Conservation (phyloP, 2,797 vertebrate genomes). For the Falco berigora region DNA sequence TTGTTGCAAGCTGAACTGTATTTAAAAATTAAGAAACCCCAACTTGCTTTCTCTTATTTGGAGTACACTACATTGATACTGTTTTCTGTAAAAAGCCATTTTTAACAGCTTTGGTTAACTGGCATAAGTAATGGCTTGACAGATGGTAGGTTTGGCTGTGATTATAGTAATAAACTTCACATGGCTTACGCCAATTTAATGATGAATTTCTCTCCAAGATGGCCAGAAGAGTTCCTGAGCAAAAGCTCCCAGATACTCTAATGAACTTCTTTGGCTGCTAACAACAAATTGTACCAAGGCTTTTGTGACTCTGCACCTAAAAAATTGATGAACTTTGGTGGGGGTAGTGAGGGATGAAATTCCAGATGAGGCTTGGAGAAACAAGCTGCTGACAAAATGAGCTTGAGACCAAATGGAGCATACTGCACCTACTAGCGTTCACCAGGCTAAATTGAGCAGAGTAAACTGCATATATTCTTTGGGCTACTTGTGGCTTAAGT, state of each 20-base stretch:
- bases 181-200: not conserved
- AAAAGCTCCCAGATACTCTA: not conserved
- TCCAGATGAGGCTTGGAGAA: not conserved
- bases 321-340: not conserved
- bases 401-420: too few relatives aligned
- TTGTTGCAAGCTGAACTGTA: not conserved
- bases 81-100: not conserved
- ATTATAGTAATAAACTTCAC: not conserved
- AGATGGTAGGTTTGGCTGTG: not conserved
- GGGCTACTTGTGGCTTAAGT: not conserved
- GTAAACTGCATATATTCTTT: fast-evolving
- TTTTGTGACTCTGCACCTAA: not conserved
- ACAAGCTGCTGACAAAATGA: fast-evolving
- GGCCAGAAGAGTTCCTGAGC: not conserved
- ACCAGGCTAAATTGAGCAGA: too few relatives aligned
- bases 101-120: not conserved
- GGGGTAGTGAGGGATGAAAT: not conserved
- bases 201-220: not conserved
- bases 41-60: not conserved
- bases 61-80: not conserved
- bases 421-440: too few relatives aligned
- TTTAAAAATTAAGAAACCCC: not conserved
- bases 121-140: not conserved
- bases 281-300: not conserved
- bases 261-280: too few relatives aligned